Base-by-base conservation (phyloP, 1,140 invertebrate genomes). In the Drosophila carrolli region DNA sequence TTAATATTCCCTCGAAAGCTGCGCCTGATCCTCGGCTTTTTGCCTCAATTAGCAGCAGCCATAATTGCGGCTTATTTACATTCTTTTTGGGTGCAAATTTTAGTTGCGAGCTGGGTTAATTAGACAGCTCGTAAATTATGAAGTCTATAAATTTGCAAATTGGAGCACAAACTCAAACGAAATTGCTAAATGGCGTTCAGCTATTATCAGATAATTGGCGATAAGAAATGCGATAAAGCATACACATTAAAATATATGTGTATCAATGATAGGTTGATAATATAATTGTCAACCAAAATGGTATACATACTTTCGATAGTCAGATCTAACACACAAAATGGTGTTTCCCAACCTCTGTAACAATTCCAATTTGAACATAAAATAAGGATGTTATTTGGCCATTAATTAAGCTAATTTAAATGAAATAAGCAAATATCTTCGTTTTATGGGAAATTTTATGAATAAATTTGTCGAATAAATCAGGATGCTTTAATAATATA, bases 1-100 rank as follows among this genome's bases (percentile, higher is more conserved):
- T 74, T 75, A 73, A 72, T 53, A 55, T 53, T 43, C 53, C 47
- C 61, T 38, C 14, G 41, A 29, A 66, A 58, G 47, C 51, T 55
- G 57, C 41, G 58, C 62, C 38, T 51, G 51, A 29, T 58, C 51
- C 32, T 35, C 19, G 41, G 51, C 40, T 38, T 75, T 75, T 66
- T 58, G 48, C 73, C 66, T 66, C 73, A 75, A 75, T 75, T 75
- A 75, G 61, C 73, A 66, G 50, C 61, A 58, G 54, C 47, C 72
- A 75, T 66, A 75, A 75, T 75, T 75, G 71, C 37, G 67, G 67
- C 44, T 57, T 70, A 71, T 73, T 59, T 46, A 27, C 53, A 41
- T 74, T 74, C 43, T 75, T 57, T 53, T 58, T 14, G 60, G 53
- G 35, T 29, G 58, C 59, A 66, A 75, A 75, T 75, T 75, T 57